Evolutionary conservation across 2,797 vertebrate species (phyloP), one percentile per base, ranked within the genome.

Genomic region (Sebastes trivittatus): DNA sequence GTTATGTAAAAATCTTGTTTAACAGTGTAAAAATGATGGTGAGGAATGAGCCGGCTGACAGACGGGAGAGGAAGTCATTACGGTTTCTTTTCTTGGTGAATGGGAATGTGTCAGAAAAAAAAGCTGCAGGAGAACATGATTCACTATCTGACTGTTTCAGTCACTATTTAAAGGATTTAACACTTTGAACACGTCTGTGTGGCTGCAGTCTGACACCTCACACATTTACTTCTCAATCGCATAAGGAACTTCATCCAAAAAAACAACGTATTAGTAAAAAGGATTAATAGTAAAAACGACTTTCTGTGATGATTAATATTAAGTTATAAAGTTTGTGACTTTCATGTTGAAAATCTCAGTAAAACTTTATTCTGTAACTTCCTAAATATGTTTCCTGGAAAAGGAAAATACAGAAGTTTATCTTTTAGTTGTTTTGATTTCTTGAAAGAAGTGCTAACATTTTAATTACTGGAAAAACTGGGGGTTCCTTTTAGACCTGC

Each of bases 1-100:
- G 59, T 75, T 30, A 34, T 16, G 64, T 64, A 52, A 60, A 83
- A 87, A 69, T 83, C 74, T 46, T 70, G 77, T 76, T 65, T 68
- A 55, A 59, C 25, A 52, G 64, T 9, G 63, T 63, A 27, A 61
- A 61, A 68, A 61, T 32, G 71, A 80, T 8, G 46, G 46, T 7
- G 46, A 49, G n/a, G 38, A 60, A 72, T 30, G 58, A 25, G 55
- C 16, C n/a, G 46, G 46, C 7, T 49, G 16, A 49, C 18, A 20
- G 46, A 49, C 46, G 18, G 6, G 46, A 20, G 46, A 49, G 46
- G 46, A 49, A 49, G 32, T 25, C 30, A 36, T 54, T 34, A 16
- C 1, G 30, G 13, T 30, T 71, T 65, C 25, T 49, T 23, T 38
- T 49, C 46, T 18, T 49, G 46, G 46, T 8, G 46, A 49, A 49